A percentile compares a stretch with the other conserved stretches of the same genome.
phyloP scores from a whole-genome alignment of 2,888 invertebrate genomes.

The Agrochola lychnidis region DNA sequence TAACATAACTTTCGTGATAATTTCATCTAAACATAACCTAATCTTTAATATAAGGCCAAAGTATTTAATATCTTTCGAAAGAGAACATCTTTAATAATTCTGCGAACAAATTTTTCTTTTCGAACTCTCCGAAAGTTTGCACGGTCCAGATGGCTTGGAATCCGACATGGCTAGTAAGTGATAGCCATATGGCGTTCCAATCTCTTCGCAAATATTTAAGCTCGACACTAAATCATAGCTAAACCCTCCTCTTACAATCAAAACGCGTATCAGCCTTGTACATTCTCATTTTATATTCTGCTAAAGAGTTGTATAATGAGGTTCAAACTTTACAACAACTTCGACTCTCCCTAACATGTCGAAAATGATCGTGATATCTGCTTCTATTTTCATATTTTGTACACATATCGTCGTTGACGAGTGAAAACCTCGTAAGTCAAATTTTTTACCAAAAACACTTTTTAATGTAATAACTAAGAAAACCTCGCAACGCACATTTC shows the following conservation, averaged over 20 bases:
- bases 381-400: constrained; percentile 39
- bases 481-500: no score
- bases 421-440: no score
- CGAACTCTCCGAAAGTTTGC: constrained; percentile 68
- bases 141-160: constrained; percentile 71
- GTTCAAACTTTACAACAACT: constrained; percentile 24
- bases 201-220: constrained; percentile 57
- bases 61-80: constrained; percentile 38
- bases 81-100: constrained; percentile 61
- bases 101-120: constrained; percentile 65
- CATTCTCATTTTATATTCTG: constrained; percentile 21
- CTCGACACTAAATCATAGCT: constrained; percentile 36
- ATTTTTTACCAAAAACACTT: no score
- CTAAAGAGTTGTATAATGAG: constrained; percentile 19
- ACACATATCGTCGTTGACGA: no score
- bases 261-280: constrained; percentile 10
- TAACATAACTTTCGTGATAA: background rate
- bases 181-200: constrained; percentile 70
- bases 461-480: no score
- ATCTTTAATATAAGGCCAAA: constrained; percentile 10
- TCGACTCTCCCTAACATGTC: constrained; percentile 4
- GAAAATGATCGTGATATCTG: constrained; percentile 11
- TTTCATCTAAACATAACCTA: constrained; percentile 4
- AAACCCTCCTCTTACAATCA: constrained; percentile 3
- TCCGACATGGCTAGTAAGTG: constrained; percentile 68